phyloP scores from a whole-genome alignment of 1,140 invertebrate genomes.

The Listronotus oregonensis region DNA sequence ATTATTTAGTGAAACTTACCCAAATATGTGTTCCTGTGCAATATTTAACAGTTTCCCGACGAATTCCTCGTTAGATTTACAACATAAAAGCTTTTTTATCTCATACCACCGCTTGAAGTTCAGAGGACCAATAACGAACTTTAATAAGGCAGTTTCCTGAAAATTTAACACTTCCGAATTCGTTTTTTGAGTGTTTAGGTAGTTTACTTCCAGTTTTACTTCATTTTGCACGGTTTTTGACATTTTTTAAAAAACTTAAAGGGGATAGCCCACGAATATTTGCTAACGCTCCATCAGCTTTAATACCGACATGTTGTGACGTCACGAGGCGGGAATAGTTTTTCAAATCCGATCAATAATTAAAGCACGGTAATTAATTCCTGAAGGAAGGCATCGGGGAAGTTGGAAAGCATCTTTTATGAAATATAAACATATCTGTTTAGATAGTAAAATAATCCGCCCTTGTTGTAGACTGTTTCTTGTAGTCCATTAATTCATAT shows the following conservation, averaged over 20 bases:
- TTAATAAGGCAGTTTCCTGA: conserved; percentile 29
- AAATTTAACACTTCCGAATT: conserved; percentile 24
- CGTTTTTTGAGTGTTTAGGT: conserved; percentile 4
- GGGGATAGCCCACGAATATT: conserved; percentile 6
- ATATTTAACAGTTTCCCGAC: conserved; percentile 56
- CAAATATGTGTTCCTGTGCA: conserved; percentile 50
- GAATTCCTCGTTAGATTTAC: conserved; percentile 58
- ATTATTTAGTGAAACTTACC: conserved; percentile 39
- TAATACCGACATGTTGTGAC: conserved; percentile 32
- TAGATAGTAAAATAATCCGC: too few relatives aligned
- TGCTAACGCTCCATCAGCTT: conserved; percentile 17
- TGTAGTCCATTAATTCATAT: too few relatives aligned
- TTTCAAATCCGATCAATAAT: neutral
- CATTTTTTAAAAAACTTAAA: conserved; percentile 37
- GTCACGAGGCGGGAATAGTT: conserved; percentile 24
- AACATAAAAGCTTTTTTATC: conserved; percentile 53
- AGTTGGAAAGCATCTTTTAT: too few relatives aligned
- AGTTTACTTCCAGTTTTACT: conserved; percentile 17
- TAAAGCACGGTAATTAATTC: too few relatives aligned
- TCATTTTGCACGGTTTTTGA: conserved; percentile 39
- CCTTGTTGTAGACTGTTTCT: too few relatives aligned
- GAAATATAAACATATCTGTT: too few relatives aligned
- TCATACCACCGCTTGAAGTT: conserved; percentile 59
- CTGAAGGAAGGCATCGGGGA: too few relatives aligned
- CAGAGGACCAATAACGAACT: conserved; percentile 54